Evolutionary conservation across 2,797 vertebrate species (phyloP).

Genomic region (Zalophus californianus): DNA sequence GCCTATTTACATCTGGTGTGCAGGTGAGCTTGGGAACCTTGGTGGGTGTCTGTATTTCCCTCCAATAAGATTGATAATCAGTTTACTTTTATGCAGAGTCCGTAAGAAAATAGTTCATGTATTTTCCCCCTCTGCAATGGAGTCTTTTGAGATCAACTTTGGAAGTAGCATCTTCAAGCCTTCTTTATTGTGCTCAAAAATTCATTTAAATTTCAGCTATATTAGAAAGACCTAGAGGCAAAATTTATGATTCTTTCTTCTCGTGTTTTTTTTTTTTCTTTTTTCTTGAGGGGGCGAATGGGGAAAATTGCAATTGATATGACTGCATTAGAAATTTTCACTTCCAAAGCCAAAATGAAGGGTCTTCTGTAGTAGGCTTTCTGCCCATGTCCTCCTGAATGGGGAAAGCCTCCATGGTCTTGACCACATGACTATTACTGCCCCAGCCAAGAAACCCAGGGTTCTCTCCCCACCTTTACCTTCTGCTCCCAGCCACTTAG

Average conservation of each 20-base stretch:
- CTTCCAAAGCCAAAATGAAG: not conserved
- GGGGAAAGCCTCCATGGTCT: rapidly evolving
- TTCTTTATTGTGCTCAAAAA: not conserved
- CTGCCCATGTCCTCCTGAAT: rapidly evolving
- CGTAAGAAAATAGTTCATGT: not conserved
- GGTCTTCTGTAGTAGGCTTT: rapidly evolving
- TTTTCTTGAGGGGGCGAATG: rapidly evolving
- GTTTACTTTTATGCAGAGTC: not conserved
- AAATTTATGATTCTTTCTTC: not conserved
- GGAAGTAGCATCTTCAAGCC: not conserved
- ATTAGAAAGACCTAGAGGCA: not conserved
- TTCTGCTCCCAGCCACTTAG: rapidly evolving
- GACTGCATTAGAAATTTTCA: not conserved
- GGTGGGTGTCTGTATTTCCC: not conserved
- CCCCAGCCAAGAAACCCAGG: rapidly evolving
- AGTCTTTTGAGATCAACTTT: not conserved
- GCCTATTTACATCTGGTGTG: rapidly evolving
- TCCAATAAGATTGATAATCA: not conserved
- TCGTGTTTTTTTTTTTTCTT: not conserved
- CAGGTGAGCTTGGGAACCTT: not conserved
- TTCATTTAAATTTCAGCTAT: not conserved
- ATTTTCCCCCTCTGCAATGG: not conserved
- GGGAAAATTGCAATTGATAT: too few species aligned
- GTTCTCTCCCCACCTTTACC: rapidly evolving
- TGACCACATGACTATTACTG: rapidly evolving